Evolutionary conservation across 2,888 invertebrate genomes (phyloP).

Genomic region (Melanotus villosus): DNA sequence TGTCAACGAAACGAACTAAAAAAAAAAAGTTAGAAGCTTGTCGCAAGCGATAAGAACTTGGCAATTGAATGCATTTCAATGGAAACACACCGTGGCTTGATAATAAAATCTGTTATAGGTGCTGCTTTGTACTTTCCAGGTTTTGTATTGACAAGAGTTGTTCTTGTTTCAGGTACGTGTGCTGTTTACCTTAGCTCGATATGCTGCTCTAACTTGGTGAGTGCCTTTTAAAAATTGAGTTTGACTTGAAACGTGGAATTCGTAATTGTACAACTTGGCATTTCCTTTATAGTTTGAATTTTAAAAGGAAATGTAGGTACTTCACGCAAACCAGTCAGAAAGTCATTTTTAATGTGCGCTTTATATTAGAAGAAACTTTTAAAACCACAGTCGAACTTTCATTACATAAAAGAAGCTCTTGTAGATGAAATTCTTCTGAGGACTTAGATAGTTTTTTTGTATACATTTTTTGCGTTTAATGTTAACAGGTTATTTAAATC

Average conservation of each 20-base stretch:
- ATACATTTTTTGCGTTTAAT: too few species aligned
- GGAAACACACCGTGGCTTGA: background rate
- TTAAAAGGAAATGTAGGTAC: too few species aligned
- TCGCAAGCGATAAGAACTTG: background rate
- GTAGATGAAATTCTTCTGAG: too few species aligned
- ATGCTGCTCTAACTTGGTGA: background rate
- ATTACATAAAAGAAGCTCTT: too few species aligned
- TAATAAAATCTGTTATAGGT: constrained; percentile 3
- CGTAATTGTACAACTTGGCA: background rate
- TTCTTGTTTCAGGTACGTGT: constrained; percentile 17
- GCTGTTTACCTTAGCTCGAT: background rate
- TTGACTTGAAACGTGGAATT: background rate
- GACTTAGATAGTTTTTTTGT: too few species aligned
- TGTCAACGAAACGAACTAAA: constrained; percentile 4
- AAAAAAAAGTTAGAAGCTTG: constrained; percentile 5
- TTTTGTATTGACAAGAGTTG: constrained; percentile 21
- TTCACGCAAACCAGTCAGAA: too few species aligned
- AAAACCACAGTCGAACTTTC: too few species aligned
- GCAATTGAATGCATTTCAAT: constrained; percentile 1
- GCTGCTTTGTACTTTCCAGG: constrained; percentile 16
- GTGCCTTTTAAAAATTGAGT: background rate
- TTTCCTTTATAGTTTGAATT: background rate
- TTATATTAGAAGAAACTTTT: too few species aligned
- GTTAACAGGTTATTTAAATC: too few species aligned
- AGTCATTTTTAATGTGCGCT: too few species aligned